A percentile compares a stretch with the other conserved stretches of the same genome.
phyloP scores from a whole-genome alignment of 2,888 invertebrate genomes.

The Notocelia uddmanniana region DNA sequence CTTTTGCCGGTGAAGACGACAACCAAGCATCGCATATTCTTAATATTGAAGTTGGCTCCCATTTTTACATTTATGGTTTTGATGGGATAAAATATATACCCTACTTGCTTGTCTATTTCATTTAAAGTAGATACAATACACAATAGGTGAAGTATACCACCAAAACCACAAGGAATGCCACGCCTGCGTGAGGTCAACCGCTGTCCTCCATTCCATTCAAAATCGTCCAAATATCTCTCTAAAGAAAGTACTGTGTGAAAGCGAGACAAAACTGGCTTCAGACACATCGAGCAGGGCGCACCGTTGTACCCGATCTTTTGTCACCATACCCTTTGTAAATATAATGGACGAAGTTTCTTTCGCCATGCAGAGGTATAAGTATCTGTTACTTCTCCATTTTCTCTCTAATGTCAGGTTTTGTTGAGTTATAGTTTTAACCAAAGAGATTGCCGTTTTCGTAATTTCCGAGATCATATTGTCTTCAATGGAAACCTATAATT shows the following conservation, averaged over 20 bases:
- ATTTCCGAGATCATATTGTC: constrained; percentile 4
- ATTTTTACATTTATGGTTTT: too few species aligned
- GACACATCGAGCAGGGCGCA: constrained; percentile 16
- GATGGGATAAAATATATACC: neutral
- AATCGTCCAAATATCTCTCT: constrained; percentile 30
- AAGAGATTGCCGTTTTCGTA: neutral
- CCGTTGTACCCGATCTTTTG: constrained; percentile 32
- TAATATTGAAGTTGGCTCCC: too few species aligned
- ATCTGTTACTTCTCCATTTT: neutral
- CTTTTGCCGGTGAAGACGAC: too few species aligned
- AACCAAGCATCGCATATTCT: too few species aligned
- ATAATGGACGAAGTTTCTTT: constrained; percentile 9
- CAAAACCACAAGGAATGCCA: constrained; percentile 19
- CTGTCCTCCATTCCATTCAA: constrained; percentile 35
- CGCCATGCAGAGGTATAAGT: neutral
- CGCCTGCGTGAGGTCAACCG: constrained; percentile 21
- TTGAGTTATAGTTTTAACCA: constrained; percentile 4
- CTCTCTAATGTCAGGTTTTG: neutral
- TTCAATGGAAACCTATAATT: constrained; percentile 12
- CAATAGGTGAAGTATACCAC: constrained; percentile 26
- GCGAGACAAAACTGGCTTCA: constrained; percentile 41
- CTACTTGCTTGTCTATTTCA: neutral
- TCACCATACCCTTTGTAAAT: constrained; percentile 14
- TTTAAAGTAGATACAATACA: constrained; percentile 7
- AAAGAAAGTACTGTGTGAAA: constrained; percentile 42